Base-by-base conservation (phyloP, 2,113 vertebrate species). In the Rhombomys opimus region DNA sequence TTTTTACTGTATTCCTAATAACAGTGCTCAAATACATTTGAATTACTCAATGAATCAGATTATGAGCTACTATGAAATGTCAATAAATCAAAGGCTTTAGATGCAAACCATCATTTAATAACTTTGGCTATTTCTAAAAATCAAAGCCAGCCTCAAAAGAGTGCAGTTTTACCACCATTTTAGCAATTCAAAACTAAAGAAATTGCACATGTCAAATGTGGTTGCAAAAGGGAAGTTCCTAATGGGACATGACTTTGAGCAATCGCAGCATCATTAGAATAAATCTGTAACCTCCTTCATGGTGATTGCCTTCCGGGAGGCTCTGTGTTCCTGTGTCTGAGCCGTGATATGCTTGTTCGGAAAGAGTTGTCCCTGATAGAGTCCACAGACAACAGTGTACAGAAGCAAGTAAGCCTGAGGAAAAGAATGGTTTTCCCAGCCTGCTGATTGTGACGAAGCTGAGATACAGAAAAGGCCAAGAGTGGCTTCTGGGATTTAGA, bases 171-270 rank as follows among this genome's bases (percentile, higher is more conserved):
- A 54, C 46, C 27, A 85, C 59, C 32, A 63, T 93, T 91, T 89
- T 77, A 63, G 95, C 27, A 91, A 87, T 76, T 96, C 88, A 92
- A 95, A 94, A 91, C 68, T 87, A 94, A 94, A 94, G 65, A 81
- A 95, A 85, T 90, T 95, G 70, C 41, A 95, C 68, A 95, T 94
- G 85, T 76, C 93, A 96, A 95, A 90, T 85, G 65, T 54, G 88
- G 63, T 92, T 94, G n/a, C 52, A 46, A 90, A 96, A 75, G 94
- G 95, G 78, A 96, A 90, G 63, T 96, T 96, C 63, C 68, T 96
- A 96, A 90, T 89, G 52, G 87, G 88, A 94, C 72, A 92, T 87
- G 68, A 92, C 89, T 95, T 18, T 67, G 94, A 85, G 86, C 91
- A 94, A 92, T 94, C 4, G 1, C 50, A 89, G 91, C 52, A 52